Conservation (phyloP, 2,888 invertebrate genomes). For the Chymomyza caudatula region DNA sequence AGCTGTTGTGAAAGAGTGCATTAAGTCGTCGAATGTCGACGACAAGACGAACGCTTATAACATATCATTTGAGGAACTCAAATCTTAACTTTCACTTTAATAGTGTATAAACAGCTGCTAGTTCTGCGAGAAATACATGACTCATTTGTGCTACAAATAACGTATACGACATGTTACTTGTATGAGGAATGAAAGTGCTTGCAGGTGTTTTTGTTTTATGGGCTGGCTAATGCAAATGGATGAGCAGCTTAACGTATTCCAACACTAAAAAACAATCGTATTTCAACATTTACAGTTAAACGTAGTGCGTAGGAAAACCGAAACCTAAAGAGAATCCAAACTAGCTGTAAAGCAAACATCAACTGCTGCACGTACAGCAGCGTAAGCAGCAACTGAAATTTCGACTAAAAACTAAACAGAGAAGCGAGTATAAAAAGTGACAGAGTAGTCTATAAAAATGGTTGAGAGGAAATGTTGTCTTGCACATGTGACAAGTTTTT, state of each 20-base stretch:
- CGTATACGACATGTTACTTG: neutral
- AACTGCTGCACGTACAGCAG: conserved; percentile 49
- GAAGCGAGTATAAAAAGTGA: neutral
- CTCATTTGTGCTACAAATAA: neutral
- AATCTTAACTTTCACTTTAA: neutral
- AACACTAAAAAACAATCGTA: neutral
- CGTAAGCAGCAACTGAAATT: conserved; percentile 70
- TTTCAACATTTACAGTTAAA: neutral
- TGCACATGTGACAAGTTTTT: conserved; percentile 69
- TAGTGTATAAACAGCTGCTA: neutral
- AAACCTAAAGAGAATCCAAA: neutral
- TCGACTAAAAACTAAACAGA: conserved; percentile 57
- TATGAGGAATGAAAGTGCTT: neutral
- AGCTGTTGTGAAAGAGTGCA: too few species aligned
- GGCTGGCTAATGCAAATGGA: neutral
- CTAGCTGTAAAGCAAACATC: neutral
- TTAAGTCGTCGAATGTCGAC: too few species aligned
- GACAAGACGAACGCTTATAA: too few species aligned
- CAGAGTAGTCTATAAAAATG: conserved; percentile 16
- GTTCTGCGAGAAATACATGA: neutral
- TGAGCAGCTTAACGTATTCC: neutral
- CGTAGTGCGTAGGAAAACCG: too few species aligned
- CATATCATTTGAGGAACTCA: too few species aligned
- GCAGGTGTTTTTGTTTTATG: neutral
- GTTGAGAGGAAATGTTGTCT: conserved; percentile 62